Conservation (phyloP, 2,888 invertebrate species). For the Meta bourneti region DNA sequence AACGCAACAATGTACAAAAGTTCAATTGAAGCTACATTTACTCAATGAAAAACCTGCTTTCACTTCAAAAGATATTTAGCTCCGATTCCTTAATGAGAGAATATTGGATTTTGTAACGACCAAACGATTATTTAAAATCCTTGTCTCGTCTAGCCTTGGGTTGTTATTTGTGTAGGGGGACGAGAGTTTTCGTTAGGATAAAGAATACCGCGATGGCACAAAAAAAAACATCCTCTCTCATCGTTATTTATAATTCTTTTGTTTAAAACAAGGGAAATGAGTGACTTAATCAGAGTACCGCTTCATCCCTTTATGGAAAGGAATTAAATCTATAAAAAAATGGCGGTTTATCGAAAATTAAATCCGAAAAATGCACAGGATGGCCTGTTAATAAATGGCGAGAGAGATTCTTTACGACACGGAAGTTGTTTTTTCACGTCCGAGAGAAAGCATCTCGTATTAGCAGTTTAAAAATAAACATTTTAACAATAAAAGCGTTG, state of each 20-base stretch:
- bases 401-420: background rate
- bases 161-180: background rate
- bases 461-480: background rate
- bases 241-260: background rate
- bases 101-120: slow-evolving; percentile 1
- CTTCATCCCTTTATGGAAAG: background rate
- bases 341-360: background rate
- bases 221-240: background rate
- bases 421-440: background rate
- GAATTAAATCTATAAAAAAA: background rate
- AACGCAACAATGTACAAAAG: background rate
- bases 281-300: background rate
- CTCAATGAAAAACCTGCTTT: background rate
- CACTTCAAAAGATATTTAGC: background rate
- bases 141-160: background rate
- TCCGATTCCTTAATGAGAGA: background rate
- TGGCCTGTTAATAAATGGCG: background rate
- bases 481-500: background rate
- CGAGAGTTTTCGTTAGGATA: background rate
- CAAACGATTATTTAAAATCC: background rate
- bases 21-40: background rate
- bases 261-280: background rate
- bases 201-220: background rate
- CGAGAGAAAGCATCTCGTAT: background rate
- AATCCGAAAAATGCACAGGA: background rate